Conservation (phyloP, 2,888 invertebrate species). For the Tachina lurida region DNA sequence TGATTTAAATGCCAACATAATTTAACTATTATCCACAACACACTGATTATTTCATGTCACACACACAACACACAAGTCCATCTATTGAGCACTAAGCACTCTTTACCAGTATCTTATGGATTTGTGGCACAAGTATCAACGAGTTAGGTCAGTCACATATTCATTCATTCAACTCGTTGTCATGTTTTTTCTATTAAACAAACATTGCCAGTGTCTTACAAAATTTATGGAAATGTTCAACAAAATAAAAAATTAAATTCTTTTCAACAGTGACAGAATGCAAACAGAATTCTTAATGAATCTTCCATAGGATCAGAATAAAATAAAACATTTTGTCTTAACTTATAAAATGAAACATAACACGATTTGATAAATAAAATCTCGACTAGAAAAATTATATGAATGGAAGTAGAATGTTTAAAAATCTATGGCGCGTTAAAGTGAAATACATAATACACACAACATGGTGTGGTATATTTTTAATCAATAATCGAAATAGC, state of each 20-base stretch:
- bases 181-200: conserved; percentile 20
- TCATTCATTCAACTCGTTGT: conserved; percentile 24
- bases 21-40: conserved; percentile 57
- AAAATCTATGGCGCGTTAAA: not conserved
- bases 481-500: too few species aligned
- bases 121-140: conserved; percentile 15
- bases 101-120: conserved; percentile 19
- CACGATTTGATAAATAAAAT: conserved; percentile 16
- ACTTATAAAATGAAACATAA: not conserved
- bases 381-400: not conserved
- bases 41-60: conserved; percentile 5
- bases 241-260: conserved; percentile 52
- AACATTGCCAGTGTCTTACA: conserved; percentile 59
- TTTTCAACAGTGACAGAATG: conserved; percentile 56
- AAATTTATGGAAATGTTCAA: conserved; percentile 26
- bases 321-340: conserved; percentile 1
- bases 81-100: not conserved
- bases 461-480: too few species aligned
- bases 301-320: conserved; percentile 32
- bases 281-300: conserved; percentile 69
- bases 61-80: conserved; percentile 23
- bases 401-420: not conserved
- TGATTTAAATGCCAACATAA: conserved; percentile 61
- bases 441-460: conserved; percentile 45
- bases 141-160: conserved; percentile 17